These are phyloP conservation scores for Antheraea assamensis DNA, from an alignment of 2,888 invertebrate genomes.

Conservation along the genomic window DNA sequence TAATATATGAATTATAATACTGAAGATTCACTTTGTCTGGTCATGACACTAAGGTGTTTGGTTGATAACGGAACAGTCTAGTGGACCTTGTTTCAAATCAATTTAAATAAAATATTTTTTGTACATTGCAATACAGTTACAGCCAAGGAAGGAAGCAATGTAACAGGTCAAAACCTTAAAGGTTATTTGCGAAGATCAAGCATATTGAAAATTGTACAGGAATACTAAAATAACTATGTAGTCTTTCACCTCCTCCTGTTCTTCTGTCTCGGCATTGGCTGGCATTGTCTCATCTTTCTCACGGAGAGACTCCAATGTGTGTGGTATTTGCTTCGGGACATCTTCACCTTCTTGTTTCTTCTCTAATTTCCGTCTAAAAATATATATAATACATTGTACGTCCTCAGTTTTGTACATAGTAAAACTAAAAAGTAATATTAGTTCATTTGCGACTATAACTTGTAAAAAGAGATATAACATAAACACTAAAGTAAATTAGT, in stretches of 20 bases:
- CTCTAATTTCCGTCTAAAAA: slow-evolving; percentile 70
- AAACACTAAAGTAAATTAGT: not conserved
- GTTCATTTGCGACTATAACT: slow-evolving; percentile 6
- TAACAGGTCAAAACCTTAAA: no score
- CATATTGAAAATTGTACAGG: no score
- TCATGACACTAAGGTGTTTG: no score
- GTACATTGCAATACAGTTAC: no score
- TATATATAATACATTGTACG: not conserved
- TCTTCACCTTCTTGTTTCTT: slow-evolving; percentile 77
- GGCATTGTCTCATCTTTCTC: slow-evolving; percentile 96
- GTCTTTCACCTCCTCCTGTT: slow-evolving; percentile 85
- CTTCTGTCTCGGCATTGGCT: slow-evolving; percentile 88
- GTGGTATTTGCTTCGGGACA: slow-evolving; percentile 84
- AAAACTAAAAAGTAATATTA: not conserved
- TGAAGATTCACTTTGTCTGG: no score
- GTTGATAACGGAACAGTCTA: no score
- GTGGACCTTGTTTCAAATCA: no score
- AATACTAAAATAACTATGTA: not conserved
- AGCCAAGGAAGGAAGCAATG: no score
- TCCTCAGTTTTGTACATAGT: not conserved
- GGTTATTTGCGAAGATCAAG: no score
- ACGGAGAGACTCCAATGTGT: slow-evolving; percentile 96
- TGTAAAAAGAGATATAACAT: not conserved
- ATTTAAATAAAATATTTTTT: no score
- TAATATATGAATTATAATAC: no score